phyloP scores from a whole-genome alignment of 2,888 invertebrate species.

The Orthosia cruda region DNA sequence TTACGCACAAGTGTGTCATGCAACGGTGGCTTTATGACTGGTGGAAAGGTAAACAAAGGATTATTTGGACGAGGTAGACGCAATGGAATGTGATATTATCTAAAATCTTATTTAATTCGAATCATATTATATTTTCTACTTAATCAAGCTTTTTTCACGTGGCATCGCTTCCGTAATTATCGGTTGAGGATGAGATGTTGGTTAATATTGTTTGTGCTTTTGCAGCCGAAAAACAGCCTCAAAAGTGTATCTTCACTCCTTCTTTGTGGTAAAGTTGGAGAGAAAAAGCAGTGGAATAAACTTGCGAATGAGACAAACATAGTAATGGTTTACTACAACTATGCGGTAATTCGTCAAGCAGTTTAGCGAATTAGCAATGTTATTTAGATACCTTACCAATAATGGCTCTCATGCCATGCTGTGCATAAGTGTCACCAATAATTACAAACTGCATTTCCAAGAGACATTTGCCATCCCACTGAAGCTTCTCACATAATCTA shows the following conservation, averaged over 20 bases:
- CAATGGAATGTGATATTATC: background rate
- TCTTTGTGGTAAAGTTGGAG: too few species aligned
- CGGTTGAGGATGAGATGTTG: too few species aligned
- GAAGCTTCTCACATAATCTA: background rate
- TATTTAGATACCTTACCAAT: conserved; percentile 4
- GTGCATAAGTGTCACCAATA: background rate
- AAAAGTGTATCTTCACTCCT: too few species aligned
- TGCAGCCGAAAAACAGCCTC: too few species aligned
- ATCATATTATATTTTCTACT: too few species aligned
- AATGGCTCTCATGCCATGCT: conserved; percentile 29
- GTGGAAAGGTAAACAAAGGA: conserved; percentile 52
- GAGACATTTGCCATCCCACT: conserved; percentile 17
- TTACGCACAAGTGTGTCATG: conserved; percentile 61
- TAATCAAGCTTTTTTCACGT: too few species aligned
- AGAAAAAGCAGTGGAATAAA: background rate
- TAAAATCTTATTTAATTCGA: background rate
- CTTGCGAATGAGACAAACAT: background rate
- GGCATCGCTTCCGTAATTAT: too few species aligned
- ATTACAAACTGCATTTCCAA: background rate
- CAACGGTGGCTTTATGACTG: conserved; percentile 53
- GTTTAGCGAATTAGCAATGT: conserved; percentile 10
- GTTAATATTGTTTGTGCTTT: too few species aligned
- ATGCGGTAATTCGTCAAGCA: background rate
- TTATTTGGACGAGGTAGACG: conserved; percentile 16
- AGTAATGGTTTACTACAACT: too few species aligned